A percentile compares a stretch with the other conserved stretches of the same genome.
phyloP scores from a whole-genome alignment of 2,113 vertebrate species.

The Gymnarchus niloticus region DNA sequence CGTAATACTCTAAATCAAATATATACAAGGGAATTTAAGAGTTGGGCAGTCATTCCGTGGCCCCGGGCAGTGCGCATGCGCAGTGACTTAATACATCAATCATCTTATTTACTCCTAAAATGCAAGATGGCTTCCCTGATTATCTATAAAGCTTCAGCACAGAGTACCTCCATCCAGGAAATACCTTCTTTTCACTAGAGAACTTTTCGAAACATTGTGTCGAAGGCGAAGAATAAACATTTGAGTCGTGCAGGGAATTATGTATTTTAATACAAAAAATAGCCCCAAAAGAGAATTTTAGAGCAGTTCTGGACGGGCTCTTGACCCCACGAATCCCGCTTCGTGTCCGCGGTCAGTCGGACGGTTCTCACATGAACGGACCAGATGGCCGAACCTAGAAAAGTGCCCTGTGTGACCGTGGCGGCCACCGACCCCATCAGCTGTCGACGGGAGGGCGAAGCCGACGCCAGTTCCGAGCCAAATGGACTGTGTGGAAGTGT shows the following conservation, averaged over 20 bases:
- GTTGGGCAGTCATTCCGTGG: constrained; percentile 49
- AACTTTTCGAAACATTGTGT: constrained; percentile 48
- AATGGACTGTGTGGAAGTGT: constrained; percentile 46
- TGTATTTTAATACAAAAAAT: constrained; percentile 37
- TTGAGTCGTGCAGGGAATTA: constrained; percentile 44
- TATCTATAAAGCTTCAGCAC: constrained; percentile 59
- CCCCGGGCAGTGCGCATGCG: constrained; percentile 55
- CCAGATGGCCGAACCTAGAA: constrained; percentile 80
- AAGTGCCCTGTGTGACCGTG: constrained; percentile 76
- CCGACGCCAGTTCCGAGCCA: constrained; percentile 51
- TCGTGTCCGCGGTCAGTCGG: constrained; percentile 53
- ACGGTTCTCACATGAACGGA: constrained; percentile 52
- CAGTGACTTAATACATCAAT: constrained; percentile 57
- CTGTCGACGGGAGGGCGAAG: constrained; percentile 63
- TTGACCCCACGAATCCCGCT: constrained; percentile 32
- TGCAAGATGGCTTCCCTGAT: constrained; percentile 70
- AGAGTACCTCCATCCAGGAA: constrained; percentile 56
- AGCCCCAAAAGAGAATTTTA: background rate
- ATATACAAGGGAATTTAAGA: background rate
- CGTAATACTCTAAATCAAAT: too few relatives aligned
- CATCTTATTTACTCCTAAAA: constrained; percentile 70
- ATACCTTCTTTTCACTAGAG: constrained; percentile 52
- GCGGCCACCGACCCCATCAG: constrained; percentile 56
- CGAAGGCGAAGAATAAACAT: constrained; percentile 52
- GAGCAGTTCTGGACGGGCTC: background rate